These are phyloP conservation scores for Aramus guarauna DNA, from an alignment of 2,113 vertebrate genomes.

Conservation along the genomic window DNA sequence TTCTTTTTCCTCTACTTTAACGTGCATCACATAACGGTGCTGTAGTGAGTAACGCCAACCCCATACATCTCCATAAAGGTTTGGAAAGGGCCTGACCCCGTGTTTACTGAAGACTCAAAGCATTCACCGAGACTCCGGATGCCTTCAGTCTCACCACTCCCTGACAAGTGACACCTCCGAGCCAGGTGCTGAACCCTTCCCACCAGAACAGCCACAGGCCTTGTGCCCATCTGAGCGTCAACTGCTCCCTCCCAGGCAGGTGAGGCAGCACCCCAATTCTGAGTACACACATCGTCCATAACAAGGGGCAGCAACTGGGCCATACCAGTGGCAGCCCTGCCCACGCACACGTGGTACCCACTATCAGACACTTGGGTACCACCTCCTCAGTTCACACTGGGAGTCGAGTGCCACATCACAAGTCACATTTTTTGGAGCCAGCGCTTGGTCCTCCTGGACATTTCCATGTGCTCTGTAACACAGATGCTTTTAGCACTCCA, in stretches of 20 bases:
- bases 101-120: too few relatives aligned
- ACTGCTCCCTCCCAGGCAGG: neutral
- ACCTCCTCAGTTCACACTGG: neutral
- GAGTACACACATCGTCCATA: rapidly evolving
- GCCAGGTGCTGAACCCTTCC: neutral
- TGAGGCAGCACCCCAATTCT: neutral
- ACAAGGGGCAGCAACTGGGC: neutral
- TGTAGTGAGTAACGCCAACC: neutral
- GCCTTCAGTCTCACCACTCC: neutral
- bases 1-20: neutral
- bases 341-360: neutral
- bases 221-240: neutral
- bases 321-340: neutral
- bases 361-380: neutral
- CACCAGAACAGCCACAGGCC: neutral
- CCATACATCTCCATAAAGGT: neutral
- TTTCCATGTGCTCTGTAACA: too few relatives aligned
- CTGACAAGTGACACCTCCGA: neutral
- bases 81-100: neutral
- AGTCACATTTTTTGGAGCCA: neutral
- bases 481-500: neutral
- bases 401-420: rapidly evolving
- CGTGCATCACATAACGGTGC: rapidly evolving
- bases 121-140: rapidly evolving
- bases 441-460: neutral